Base-by-base conservation (phyloP, 2,888 invertebrate genomes). In the Amphipoea oculea region DNA sequence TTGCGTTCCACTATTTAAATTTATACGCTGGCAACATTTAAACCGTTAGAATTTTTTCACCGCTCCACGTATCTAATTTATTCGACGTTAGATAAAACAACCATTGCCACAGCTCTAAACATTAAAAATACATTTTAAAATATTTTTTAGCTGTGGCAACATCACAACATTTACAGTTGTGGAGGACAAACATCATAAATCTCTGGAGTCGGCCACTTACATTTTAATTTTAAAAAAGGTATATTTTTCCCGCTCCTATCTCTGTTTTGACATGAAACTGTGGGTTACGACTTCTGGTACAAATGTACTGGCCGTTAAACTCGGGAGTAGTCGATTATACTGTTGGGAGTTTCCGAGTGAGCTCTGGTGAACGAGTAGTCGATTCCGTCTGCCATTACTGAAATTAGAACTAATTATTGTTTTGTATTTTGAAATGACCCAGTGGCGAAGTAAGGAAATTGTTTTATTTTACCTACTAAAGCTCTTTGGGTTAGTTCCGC, bases 211-310 rank as follows among this genome's bases (percentile, higher is more conserved):
- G 67, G 76, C 84, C 88, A 87, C 88, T 90, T 89, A 89, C 86
- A 89, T 91, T 91, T 91, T 91, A 91, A 90, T 90, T 91, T 89
- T 23, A 83, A 84, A 90, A 91, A 91, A 86, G 85, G 84, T 89
- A 82, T 90, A 85, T 85, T 88, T 87, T 85, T 83, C 75, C 84
- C 72, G 76, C 72, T 73, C 75, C 75, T 89, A 90, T 90, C 90
- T 90, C 83, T 88, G 89, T 88, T 90, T 90, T 90, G 90, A 89
- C 86, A 74, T 89, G 81, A 86, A 85, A 80, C 83, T 78, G 82
- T 17, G 79, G 81, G 83, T 78, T 82, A 85, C 88, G 89, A 80
- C 76, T 74, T 65, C 48, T 78, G 76, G 66, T 79, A 87, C 78
- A 83, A 87, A 85, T 82, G 79, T 88, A 74, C 81, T 75, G 81